phyloP scores from a whole-genome alignment of 2,113 vertebrate species.

The Promerops cafer region DNA sequence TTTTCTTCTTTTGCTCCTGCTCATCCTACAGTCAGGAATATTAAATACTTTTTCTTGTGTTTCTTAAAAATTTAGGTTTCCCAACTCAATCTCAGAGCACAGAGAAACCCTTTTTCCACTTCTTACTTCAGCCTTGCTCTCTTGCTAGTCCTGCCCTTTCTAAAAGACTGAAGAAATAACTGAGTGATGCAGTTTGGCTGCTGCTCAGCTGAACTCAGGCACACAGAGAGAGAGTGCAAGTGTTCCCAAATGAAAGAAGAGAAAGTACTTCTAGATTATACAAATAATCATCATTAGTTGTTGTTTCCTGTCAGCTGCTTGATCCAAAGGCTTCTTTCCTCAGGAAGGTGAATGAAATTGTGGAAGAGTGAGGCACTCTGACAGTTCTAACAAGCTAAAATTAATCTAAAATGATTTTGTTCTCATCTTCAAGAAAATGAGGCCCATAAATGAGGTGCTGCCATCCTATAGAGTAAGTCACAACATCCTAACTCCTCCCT shows the following conservation, averaged over 20 bases:
- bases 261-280: constrained; percentile 1
- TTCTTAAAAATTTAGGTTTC: not conserved
- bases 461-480: not conserved
- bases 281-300: constrained; percentile 6
- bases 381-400: not conserved
- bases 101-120: not conserved
- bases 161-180: constrained; percentile 8
- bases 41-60: not conserved
- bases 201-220: constrained; percentile 6
- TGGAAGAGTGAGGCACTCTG: not conserved
- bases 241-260: constrained; percentile 15
- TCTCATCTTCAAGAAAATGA: not conserved
- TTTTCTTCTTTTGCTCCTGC: not conserved
- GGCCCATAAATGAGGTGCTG: not conserved
- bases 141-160: constrained; percentile 18
- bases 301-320: not conserved
- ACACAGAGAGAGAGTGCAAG: not conserved
- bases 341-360: not conserved
- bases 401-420: not conserved
- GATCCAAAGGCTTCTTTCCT: not conserved
- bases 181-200: constrained; percentile 30
- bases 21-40: not conserved
- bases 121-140: not conserved
- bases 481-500: not conserved
- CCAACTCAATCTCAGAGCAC: not conserved